These are phyloP conservation scores for Premnoplex brunnescens DNA, from an alignment of 2,797 vertebrate species.

Conservation along the genomic window DNA sequence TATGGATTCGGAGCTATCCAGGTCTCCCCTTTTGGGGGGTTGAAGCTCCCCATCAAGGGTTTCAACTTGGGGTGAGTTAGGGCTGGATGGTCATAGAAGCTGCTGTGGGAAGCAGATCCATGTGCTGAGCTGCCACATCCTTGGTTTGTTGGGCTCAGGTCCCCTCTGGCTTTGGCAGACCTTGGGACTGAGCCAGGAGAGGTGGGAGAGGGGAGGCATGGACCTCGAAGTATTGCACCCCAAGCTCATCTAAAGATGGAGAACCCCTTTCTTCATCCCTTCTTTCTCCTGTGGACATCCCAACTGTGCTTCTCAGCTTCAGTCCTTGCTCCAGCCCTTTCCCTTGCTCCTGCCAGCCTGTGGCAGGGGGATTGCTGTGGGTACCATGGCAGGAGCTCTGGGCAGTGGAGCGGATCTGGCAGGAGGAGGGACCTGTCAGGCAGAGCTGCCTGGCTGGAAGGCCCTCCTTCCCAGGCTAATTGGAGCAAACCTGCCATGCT, in stretches of 20 bases:
- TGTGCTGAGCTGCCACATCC: neutral
- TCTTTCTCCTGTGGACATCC: neutral
- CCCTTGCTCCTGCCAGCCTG: neutral
- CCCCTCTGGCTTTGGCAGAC: neutral
- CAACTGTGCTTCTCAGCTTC: neutral
- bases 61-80: fast-evolving
- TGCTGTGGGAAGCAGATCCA: neutral
- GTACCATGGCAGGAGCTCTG: neutral
- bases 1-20: neutral
- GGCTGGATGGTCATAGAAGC: neutral
- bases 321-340: neutral
- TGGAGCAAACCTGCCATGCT: neutral
- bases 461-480: neutral
- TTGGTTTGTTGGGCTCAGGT: neutral
- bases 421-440: fast-evolving
- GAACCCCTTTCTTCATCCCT: neutral
- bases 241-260: neutral
- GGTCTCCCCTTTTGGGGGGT: neutral
- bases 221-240: neutral
- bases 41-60: neutral
- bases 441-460: neutral
- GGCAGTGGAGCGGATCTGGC: neutral
- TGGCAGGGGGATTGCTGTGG: neutral
- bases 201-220: neutral
- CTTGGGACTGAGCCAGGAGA: neutral